Base-by-base conservation (phyloP, 2,797 vertebrate species). In the Tympanoctomys barrerae region DNA sequence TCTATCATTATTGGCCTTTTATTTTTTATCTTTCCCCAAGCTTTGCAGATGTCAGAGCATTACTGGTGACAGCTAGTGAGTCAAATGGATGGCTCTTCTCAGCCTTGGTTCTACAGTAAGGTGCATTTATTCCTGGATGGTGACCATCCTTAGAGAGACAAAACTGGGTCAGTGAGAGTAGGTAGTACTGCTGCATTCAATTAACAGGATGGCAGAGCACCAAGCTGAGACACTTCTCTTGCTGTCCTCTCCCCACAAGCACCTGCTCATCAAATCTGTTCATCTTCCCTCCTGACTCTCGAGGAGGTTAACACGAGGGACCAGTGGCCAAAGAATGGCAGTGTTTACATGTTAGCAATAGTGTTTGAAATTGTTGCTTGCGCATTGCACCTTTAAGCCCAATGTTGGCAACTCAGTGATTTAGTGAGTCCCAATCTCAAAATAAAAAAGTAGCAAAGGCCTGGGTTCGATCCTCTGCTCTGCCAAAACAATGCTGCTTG, bases 251-350 rank as follows among this genome's bases (percentile, higher is more conserved):
- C 70, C 10, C 4, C 0, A 8, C 84, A 86, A 88, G 33, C 87
- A 83, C 81, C 91, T 90, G 89, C 31, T 92, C 91, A 61, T 52
- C 73, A 90, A 79, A 95, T 94, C 89, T 94, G 83, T 94, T 94
- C 71, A 31, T 73, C 73, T 46, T 42, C 64, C 46, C 13, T 57
- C 59, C 59, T 21, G 24, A 31, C 28, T 80, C 93, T 82, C n/a
- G 39, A 3, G 13, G 52, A 87, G 54, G 28, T 84, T 70, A 59
- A 52, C 28, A 33, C 0, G 5, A 88, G 61, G 36, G 64, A 28
- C 68, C 26, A 59, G 11, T 46, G 42, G 49, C 2, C 28, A 79
- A 91, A 81, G 39, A 68, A 70, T 21, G 24, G 10, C 5, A 14
- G 36, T 66, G 12, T 18, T 4, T n/a, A 6, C 31, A 70, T 87